Percentiles rank a stretch among this genome's conserved stretches.
phyloP scores from a whole-genome alignment of 2,113 vertebrate genomes.

The Sula dactylatra region DNA sequence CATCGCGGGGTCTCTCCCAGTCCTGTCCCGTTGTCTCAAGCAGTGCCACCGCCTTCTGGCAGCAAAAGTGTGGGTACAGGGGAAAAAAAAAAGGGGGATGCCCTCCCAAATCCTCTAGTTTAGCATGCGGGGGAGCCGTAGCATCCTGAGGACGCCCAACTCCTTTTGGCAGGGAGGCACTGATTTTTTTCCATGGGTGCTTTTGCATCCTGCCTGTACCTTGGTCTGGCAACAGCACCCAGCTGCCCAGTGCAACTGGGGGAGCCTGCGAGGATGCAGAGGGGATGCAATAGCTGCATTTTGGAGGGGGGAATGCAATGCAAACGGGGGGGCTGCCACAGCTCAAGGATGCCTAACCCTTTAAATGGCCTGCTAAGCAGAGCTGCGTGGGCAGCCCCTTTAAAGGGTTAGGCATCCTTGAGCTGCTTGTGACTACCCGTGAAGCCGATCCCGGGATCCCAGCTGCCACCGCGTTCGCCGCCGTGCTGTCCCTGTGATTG shows the following conservation, averaged over 20 bases:
- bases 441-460: accelerated
- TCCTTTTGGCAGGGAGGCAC: neutral
- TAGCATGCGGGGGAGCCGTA: neutral
- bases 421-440: neutral
- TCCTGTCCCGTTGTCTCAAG: neutral
- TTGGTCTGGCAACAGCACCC: neutral
- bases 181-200: neutral
- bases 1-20: neutral
- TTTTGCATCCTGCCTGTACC: neutral
- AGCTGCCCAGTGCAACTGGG: accelerated
- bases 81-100: neutral
- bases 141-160: neutral
- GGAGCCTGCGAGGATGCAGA: neutral
- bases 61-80: neutral
- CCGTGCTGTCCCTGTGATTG: neutral
- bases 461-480: neutral
- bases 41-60: neutral
- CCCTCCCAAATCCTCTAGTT: neutral
- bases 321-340: neutral
- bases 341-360: neutral
- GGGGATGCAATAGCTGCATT: neutral
- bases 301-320: too few species aligned
- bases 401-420: neutral
- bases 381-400: neutral
- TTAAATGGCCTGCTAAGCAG: neutral